phyloP scores from a whole-genome alignment of 2,113 vertebrate genomes.

The Nematolebias whitei region DNA sequence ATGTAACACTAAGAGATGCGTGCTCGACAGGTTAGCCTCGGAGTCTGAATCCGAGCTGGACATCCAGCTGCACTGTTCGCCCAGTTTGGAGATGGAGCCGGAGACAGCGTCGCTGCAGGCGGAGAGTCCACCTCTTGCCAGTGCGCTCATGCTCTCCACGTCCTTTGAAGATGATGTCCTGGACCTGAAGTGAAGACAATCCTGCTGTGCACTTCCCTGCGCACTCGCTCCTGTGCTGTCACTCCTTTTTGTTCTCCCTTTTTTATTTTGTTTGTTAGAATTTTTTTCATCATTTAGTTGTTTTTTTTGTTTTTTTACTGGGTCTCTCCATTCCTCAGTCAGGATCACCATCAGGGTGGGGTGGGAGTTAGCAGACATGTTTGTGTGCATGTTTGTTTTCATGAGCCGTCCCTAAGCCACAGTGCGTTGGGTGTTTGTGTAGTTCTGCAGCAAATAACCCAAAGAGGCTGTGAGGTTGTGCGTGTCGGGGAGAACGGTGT shows the following conservation, averaged over 20 bases:
- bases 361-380: conserved; percentile 45
- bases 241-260: conserved; percentile 17
- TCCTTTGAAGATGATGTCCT: conserved; percentile 91
- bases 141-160: conserved; percentile 80
- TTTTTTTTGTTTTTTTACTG: conserved; percentile 13
- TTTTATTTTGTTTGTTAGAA: conserved; percentile 35
- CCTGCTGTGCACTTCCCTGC: conserved; percentile 61
- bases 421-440: conserved; percentile 49
- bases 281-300: conserved; percentile 53
- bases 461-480: conserved; percentile 57
- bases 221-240: conserved; percentile 61
- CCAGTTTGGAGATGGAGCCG: conserved; percentile 81
- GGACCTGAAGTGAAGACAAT: conserved; percentile 93
- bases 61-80: conserved; percentile 75
- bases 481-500: conserved; percentile 44
- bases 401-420: conserved; percentile 39
- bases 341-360: conserved; percentile 37
- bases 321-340: conserved; percentile 18
- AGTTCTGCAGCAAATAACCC: conserved; percentile 56
- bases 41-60: conserved; percentile 84
- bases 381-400: conserved; percentile 47
- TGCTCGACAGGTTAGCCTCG: conserved; percentile 80
- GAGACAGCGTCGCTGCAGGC: conserved; percentile 73
- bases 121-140: conserved; percentile 80
- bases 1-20: not conserved